Evolutionary conservation across 1,140 invertebrate genomes (phyloP), one percentile per base, ranked within the genome.

Genomic region (Pseudachorutes palmiensis): DNA sequence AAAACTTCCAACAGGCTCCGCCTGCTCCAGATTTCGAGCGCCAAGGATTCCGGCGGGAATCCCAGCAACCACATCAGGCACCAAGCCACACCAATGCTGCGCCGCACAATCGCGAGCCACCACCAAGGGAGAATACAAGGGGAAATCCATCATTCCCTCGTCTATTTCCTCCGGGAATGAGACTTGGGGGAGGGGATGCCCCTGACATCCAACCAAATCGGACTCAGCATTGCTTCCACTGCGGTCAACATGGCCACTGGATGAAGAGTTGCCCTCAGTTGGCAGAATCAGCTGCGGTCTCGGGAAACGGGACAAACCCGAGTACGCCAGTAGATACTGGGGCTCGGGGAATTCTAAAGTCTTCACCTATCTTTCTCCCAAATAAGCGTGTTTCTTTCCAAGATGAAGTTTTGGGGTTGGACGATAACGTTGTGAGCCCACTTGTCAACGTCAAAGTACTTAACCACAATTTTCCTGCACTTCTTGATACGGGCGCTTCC

Each of bases 401-500:
- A n/a, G n/a, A n/a, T n/a, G n/a, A n/a, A n/a, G n/a, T n/a, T n/a
- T n/a, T n/a, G n/a, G n/a, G n/a, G n/a, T n/a, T n/a, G n/a, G n/a
- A n/a, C n/a, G n/a, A n/a, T n/a, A n/a, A n/a, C n/a, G n/a, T n/a
- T n/a, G n/a, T n/a, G n/a, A n/a, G 22, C 19, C 70, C 70, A 12
- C 29, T 64, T 0, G 65, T 72, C 1, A 12, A 22, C 24, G 65
- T 72, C 1, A 36, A 60, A 45, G 36, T 69, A 19, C 36, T 63
- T 24, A 51, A 51, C 51, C 2, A 41, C n/a, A 63, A 55, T 22
- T 66, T 64, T 26, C 31, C 51, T 29, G 64, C 67, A 2, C 49
- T 66, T 16, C 48, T 72, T 1, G 70, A 72, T 55, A 59, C 67
- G 28, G 67, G 69, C n/a, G 58, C 65, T 9, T 61, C 61, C 1